phyloP scores from a whole-genome alignment of 1,140 invertebrate species.

The Cydia amplana region DNA sequence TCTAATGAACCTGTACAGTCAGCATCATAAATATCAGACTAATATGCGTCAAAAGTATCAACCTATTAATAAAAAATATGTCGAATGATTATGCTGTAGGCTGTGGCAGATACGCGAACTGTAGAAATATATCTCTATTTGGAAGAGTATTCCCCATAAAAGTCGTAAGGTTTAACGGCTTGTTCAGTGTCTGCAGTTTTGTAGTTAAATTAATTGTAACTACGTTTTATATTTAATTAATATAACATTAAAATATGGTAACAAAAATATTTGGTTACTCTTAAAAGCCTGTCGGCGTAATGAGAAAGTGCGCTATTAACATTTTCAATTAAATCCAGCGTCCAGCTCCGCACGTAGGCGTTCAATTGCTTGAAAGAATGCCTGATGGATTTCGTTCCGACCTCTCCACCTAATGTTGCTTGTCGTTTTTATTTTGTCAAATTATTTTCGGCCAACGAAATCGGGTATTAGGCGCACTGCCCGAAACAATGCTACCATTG shows the following conservation, averaged over 20 bases:
- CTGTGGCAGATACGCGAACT: no score
- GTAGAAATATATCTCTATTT: no score
- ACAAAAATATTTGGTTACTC: neutral
- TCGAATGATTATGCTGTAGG: no score
- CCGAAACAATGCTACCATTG: constrained; percentile 69
- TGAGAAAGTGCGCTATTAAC: constrained; percentile 41
- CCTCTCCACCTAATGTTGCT: constrained; percentile 37
- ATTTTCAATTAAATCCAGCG: constrained; percentile 71
- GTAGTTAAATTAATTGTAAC: neutral
- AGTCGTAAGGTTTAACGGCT: neutral
- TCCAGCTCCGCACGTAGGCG: constrained; percentile 43
- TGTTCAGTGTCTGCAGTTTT: neutral
- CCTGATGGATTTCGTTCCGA: constrained; percentile 35
- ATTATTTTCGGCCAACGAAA: constrained; percentile 51
- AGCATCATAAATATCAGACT: no score
- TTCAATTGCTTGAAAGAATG: constrained; percentile 32
- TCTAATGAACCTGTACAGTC: constrained; percentile 52
- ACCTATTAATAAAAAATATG: no score
- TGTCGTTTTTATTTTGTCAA: constrained; percentile 42
- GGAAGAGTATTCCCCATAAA: neutral
- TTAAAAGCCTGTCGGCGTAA: constrained; percentile 12
- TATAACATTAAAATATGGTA: neutral
- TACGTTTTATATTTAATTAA: neutral
- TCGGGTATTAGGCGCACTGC: constrained; percentile 49
- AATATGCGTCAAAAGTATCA: no score